phyloP scores from a whole-genome alignment of 2,113 vertebrate species.

The Montifringilla adamsi region DNA sequence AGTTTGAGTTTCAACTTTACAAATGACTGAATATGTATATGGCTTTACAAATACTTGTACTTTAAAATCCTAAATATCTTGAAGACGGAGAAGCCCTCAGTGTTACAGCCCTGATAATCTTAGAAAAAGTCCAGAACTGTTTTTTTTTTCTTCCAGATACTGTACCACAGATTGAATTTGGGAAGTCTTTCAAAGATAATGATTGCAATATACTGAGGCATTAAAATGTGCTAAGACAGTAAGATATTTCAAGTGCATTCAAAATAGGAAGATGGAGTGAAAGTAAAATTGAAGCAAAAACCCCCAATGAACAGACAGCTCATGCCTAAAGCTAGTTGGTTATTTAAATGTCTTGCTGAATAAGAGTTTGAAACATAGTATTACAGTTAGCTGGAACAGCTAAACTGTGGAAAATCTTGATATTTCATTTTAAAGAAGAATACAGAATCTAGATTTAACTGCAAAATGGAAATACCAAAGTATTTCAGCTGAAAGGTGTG shows the following conservation, averaged over 20 bases:
- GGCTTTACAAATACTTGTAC: not conserved
- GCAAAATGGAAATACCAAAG: constrained; percentile 16
- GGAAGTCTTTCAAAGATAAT: not conserved
- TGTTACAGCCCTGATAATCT: not conserved
- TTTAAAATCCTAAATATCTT: not conserved
- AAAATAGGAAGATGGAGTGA: not conserved
- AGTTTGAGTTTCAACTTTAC: not conserved
- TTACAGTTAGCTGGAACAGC: not conserved
- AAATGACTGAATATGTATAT: not conserved
- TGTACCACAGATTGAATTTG: not conserved
- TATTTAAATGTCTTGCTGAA: constrained; percentile 29
- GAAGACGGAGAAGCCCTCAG: not conserved
- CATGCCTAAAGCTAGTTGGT: not conserved
- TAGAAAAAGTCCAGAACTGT: not conserved
- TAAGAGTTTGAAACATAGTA: not conserved
- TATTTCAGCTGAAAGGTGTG: constrained; percentile 7
- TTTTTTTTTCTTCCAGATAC: not conserved
- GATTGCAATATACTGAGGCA: not conserved
- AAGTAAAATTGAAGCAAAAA: not conserved
- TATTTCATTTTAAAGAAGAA: constrained; percentile 17
- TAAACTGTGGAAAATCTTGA: not conserved
- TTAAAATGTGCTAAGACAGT: not conserved
- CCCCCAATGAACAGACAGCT: accelerated
- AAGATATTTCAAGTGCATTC: not conserved
- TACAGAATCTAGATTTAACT: not conserved